phyloP scores from a whole-genome alignment of 1,140 invertebrate genomes.

The Phymorhynchus buccinoides region DNA sequence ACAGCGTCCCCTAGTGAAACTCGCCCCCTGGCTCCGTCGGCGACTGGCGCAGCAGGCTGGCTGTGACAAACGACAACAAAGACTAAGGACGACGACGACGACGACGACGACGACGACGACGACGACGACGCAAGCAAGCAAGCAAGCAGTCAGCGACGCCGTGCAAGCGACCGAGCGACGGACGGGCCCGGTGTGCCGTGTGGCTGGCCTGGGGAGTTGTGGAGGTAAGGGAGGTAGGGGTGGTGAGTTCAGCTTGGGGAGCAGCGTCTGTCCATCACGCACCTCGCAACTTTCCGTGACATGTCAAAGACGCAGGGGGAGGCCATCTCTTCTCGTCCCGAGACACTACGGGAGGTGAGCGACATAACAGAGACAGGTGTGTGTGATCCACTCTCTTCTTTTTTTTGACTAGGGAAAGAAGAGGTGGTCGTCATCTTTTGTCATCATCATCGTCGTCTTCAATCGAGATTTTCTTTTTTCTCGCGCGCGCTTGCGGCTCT shows the following conservation, averaged over 20 bases:
- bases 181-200: too few species aligned
- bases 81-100: too few species aligned
- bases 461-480: not conserved
- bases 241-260: not conserved
- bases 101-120: too few species aligned
- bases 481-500: not conserved
- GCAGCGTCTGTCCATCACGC: not conserved
- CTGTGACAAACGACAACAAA: too few species aligned
- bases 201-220: too few species aligned
- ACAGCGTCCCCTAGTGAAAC: too few species aligned
- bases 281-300: slow-evolving; percentile 10
- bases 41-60: too few species aligned
- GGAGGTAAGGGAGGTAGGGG: too few species aligned
- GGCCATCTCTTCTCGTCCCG: not conserved
- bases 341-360: not conserved
- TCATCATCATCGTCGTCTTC: not conserved
- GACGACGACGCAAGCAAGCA: too few species aligned
- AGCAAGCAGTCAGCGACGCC: too few species aligned
- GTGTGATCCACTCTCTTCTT: not conserved
- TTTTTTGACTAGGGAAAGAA: not conserved
- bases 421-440: not conserved
- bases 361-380: not conserved
- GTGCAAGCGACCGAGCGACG: too few species aligned
- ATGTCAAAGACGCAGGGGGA: not conserved
- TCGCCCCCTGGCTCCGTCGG: too few species aligned